These are phyloP conservation scores for Zalophus californianus DNA, from an alignment of 2,797 vertebrate genomes.

Conservation along the genomic window DNA sequence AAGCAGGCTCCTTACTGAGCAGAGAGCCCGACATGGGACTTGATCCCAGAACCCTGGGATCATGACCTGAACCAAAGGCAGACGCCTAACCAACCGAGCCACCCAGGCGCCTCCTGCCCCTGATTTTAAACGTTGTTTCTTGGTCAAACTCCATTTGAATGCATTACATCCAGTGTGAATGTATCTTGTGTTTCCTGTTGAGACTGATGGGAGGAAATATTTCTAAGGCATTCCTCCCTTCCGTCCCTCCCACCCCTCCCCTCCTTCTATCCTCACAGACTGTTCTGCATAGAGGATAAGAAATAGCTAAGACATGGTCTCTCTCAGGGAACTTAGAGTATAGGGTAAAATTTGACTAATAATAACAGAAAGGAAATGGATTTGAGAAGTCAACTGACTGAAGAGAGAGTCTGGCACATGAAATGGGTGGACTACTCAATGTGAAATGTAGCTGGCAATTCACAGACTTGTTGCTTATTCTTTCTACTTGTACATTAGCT, in stretches of 20 bases:
- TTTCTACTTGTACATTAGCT: background rate
- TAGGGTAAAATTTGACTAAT: constrained; percentile 22
- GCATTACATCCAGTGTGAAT: background rate
- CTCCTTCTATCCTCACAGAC: background rate
- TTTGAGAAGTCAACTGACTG: background rate
- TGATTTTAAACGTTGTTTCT: background rate
- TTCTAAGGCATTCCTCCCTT: background rate
- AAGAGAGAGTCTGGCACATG: background rate
- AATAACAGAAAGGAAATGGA: background rate
- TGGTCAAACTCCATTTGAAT: background rate
- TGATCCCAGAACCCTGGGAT: background rate
- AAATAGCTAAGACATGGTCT: background rate
- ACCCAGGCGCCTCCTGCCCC: background rate
- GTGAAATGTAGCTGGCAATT: background rate
- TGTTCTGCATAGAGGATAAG: background rate
- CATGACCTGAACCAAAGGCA: background rate
- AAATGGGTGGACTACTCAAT: background rate
- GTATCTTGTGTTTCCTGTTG: background rate
- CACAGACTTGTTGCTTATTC: background rate
- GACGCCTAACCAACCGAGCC: background rate
- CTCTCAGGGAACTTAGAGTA: background rate
- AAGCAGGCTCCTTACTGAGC: background rate
- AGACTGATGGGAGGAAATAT: background rate
- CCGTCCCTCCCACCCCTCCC: background rate
- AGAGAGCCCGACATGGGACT: background rate